phyloP scores from a whole-genome alignment of 1,140 invertebrate species.

The Panonychus citri region DNA sequence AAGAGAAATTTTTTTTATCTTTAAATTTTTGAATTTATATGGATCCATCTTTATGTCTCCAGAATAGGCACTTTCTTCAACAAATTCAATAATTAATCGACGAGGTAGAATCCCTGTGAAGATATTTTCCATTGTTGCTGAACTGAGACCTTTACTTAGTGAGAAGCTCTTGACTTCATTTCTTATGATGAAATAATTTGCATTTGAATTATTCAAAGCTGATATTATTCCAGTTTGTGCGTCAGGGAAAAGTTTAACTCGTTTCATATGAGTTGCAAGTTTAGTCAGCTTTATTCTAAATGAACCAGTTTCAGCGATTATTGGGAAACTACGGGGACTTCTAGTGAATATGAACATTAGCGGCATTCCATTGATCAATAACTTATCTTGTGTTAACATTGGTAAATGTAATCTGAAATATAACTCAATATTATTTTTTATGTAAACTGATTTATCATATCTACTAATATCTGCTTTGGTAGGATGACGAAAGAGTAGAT shows the following conservation, averaged over 20 bases:
- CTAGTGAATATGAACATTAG: not conserved
- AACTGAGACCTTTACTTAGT: not conserved
- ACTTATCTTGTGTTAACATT: not conserved
- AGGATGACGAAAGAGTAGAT: not conserved
- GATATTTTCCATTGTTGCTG: not conserved
- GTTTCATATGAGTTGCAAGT: not conserved
- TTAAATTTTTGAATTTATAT: not conserved
- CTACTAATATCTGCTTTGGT: no score
- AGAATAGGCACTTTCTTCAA: not conserved
- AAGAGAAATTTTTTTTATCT: not conserved
- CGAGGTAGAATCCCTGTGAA: not conserved
- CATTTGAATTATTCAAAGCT: not conserved
- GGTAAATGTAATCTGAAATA: not conserved
- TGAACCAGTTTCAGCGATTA: not conserved
- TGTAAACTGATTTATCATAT: no score
- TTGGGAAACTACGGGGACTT: not conserved
- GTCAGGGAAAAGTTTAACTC: not conserved
- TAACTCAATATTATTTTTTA: not conserved
- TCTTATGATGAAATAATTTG: not conserved
- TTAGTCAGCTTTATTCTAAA: not conserved
- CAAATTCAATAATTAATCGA: not conserved
- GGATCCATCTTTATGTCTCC: not conserved
- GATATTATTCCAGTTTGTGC: not conserved
- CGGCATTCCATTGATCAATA: not conserved
- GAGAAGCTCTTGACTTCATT: not conserved